Base-by-base conservation (phyloP, 2,797 vertebrate genomes). In the Chiropotes sagulatus region DNA sequence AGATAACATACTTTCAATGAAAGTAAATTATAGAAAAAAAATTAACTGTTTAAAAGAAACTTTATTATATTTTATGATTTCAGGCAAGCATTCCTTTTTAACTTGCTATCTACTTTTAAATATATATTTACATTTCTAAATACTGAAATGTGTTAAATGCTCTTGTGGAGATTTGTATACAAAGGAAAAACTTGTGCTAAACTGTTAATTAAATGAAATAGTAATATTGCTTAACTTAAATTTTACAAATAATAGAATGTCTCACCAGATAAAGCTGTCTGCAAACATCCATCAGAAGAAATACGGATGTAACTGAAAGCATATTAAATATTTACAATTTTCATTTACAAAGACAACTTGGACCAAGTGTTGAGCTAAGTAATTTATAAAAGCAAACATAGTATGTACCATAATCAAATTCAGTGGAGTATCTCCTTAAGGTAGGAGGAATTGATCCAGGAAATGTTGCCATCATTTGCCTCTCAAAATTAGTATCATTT, bases 1-100 rank as follows among this genome's bases (percentile, higher is more conserved):
- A 98, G 72, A 85, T 97, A 97, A 96, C 98, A 97, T 97, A 98
- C 98, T 97, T 90, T 87, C 92, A 96, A 92, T 39, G 33, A 96
- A 98, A 97, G 72, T 46, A 82, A 95, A n/a, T 0, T 78, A 28
- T 91, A 80, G 46, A 26, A 41, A 84, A 94, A 87, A 91, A 75
- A 84, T 20, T 80, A 83, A 73, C 70, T 73, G 15, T 50, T 58
- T 93, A 78, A 88, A 61, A 94, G 8, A 7, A 93, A 76, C 75
- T 91, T 79, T 87, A 76, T 26, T 90, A n/a, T 90, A 87, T 96
- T 96, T 76, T 90, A 78, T 84, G 67, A 78, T 73, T 94, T 89
- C 22, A 50, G 70, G 54, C 44, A 96, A 93, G 19, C 41, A 89
- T 70, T 96, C 78, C 46, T 87, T 97, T 98, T 97, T 94, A 97